Percentiles rank a stretch among this genome's conserved stretches.
phyloP scores from a whole-genome alignment of 2,888 invertebrate species.

The Thymelicus lineola region DNA sequence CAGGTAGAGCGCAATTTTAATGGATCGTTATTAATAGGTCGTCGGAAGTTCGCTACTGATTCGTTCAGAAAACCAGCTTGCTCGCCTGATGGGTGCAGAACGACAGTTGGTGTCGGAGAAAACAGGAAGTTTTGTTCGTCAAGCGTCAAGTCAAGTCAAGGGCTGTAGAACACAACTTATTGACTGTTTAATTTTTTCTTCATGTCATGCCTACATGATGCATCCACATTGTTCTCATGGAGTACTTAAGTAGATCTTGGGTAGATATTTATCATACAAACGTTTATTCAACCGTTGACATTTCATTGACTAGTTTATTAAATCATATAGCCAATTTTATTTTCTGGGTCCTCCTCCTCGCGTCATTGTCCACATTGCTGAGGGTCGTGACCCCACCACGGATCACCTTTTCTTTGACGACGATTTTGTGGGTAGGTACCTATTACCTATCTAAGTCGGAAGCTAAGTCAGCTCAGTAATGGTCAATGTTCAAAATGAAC shows the following conservation, averaged over 20 bases:
- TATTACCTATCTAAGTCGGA: too few relatives aligned
- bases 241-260: too few relatives aligned
- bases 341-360: too few relatives aligned
- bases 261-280: too few relatives aligned
- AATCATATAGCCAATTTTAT: too few relatives aligned
- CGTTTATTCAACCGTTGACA: too few relatives aligned
- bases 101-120: not conserved
- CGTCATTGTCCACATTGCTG: too few relatives aligned
- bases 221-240: not conserved
- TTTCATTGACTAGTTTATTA: not conserved
- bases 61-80: conserved; percentile 41
- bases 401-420: too few relatives aligned
- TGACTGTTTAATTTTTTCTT: not conserved
- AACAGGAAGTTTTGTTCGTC: not conserved
- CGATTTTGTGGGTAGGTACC: too few relatives aligned
- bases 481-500: too few relatives aligned
- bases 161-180: not conserved
- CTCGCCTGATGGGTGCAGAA: not conserved
- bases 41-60: conserved; percentile 56
- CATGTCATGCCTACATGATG: not conserved
- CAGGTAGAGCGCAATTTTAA: conserved; percentile 69
- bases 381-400: too few relatives aligned
- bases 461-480: too few relatives aligned
- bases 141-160: not conserved
- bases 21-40: conserved; percentile 72